These are phyloP conservation scores for Drosophila bocqueti DNA, from an alignment of 1,140 invertebrate species.

Conservation along the genomic window DNA sequence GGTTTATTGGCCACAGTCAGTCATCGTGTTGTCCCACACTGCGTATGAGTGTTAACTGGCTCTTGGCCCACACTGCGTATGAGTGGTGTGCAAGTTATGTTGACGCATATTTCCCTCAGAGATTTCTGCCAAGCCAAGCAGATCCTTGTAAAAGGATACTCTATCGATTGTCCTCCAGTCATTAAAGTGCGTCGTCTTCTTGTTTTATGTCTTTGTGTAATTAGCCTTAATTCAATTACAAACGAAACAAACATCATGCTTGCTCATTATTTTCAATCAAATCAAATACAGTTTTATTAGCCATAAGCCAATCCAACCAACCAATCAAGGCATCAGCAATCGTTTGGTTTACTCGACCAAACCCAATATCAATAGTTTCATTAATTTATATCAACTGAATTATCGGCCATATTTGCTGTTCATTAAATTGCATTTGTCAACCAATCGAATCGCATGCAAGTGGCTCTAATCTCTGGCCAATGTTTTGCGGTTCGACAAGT, in stretches of 20 bases:
- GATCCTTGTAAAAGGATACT: background rate
- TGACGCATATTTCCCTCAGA: constrained; percentile 1
- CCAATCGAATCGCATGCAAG: constrained; percentile 47
- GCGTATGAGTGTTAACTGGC: constrained; percentile 37
- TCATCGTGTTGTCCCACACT: constrained; percentile 39
- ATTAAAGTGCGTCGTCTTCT: background rate
- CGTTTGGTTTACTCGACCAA: constrained; percentile 30
- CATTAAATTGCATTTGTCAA: constrained; percentile 79
- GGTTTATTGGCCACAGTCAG: constrained; percentile 44
- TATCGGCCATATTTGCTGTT: constrained; percentile 76
- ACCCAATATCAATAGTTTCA: constrained; percentile 56
- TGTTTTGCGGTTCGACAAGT: constrained; percentile 68
- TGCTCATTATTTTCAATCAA: constrained; percentile 23
- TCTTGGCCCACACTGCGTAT: constrained; percentile 42
- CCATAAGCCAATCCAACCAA: constrained; percentile 11
- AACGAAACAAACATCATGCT: background rate
- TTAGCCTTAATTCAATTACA: constrained; percentile 13
- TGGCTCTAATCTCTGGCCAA: constrained; percentile 71
- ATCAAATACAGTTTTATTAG: constrained; percentile 3
- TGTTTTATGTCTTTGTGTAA: background rate
- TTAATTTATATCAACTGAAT: constrained; percentile 72
- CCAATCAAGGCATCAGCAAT: constrained; percentile 37
- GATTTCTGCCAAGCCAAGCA: background rate
- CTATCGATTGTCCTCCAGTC: background rate
- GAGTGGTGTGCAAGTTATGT: constrained; percentile 48